Base-by-base conservation (phyloP, 2,113 vertebrate species). In the Philantomba maxwellii region DNA sequence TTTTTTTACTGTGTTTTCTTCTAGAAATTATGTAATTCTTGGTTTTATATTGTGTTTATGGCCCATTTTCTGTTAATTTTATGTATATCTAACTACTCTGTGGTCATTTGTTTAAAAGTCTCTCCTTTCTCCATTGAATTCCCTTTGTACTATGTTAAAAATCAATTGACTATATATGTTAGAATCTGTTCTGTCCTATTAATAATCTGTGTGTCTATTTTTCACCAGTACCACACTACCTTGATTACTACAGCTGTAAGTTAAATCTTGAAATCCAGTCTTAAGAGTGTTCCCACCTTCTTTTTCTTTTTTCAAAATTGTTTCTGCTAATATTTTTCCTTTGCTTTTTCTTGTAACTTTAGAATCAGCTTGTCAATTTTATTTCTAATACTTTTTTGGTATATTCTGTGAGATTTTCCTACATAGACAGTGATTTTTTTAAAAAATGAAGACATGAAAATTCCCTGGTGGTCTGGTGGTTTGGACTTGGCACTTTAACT, bases 21-120 rank as follows among this genome's bases (percentile, higher is more conserved):
- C 78, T 81, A 53, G 19, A 81, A n/a, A 30, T n/a, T 53, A 81
- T 23, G 30, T 81, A 81, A 81, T 51, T 81, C 30, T n/a, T 81
- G 30, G 47, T 66, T 92, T 92, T 88, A 43, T 45, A 75, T 77
- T 73, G 43, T 7, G 2, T 64, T 91, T 96, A 66, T 78, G n/a
- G 83, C 11, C 49, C 21, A 84, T 89, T 96, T 92, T 28, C 30
- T 96, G 17, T 64, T 88, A 64, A 94, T 88, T 83, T 83, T 84
- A 77, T 58, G 53, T 30, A 19, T 95, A 70, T 30, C 26, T 28
- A 58, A 7, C 57, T 94, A 2, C 84, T 86, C 11, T 5, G 51
- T n/a, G n/a, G 51, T 81, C 19, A 51, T 70, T 95, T 93, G 28
- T 93, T 80, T 30, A 78, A 77, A 88, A 77, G 2, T 70, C 14